These are phyloP conservation scores for Lycodopsis pacificus DNA, from an alignment of 2,797 vertebrate genomes.

Conservation along the genomic window DNA sequence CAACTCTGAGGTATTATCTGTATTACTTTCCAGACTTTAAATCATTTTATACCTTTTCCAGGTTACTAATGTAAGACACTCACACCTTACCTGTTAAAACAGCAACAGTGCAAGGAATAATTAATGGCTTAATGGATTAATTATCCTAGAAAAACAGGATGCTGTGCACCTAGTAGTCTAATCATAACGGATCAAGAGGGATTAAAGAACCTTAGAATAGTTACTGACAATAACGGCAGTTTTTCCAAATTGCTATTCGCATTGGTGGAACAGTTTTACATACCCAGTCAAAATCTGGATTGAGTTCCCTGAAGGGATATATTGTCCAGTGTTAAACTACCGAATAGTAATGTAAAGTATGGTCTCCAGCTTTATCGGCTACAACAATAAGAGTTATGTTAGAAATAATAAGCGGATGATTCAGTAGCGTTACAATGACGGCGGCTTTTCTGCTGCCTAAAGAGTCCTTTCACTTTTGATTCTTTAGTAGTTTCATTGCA, in stretches of 20 bases:
- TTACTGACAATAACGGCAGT: not conserved
- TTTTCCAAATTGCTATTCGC: not conserved
- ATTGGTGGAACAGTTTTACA: not conserved
- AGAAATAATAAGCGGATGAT: not conserved
- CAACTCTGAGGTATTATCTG: not conserved
- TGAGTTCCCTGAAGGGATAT: not conserved
- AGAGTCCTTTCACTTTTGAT: not conserved
- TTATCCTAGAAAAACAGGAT: not conserved
- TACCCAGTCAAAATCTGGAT: not conserved
- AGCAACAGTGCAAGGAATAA: not conserved
- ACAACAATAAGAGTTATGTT: not conserved
- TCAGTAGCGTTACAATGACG: not conserved
- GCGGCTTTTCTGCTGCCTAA: not conserved
- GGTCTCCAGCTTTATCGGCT: not conserved
- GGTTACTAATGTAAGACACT: not conserved
- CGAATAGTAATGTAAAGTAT: not conserved
- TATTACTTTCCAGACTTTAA: conserved; percentile 2
- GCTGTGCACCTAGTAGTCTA: not conserved
- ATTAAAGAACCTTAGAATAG: not conserved
- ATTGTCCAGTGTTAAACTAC: not conserved
- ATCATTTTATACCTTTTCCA: conserved; percentile 27
- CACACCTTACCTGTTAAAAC: not conserved
- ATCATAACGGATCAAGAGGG: conserved; percentile 3
- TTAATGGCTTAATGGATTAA: no score
- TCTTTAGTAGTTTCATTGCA: not conserved